Percentiles rank a stretch among this genome's conserved stretches.
phyloP scores from a whole-genome alignment of 2,888 invertebrate genomes.

The Lingula anatina region DNA sequence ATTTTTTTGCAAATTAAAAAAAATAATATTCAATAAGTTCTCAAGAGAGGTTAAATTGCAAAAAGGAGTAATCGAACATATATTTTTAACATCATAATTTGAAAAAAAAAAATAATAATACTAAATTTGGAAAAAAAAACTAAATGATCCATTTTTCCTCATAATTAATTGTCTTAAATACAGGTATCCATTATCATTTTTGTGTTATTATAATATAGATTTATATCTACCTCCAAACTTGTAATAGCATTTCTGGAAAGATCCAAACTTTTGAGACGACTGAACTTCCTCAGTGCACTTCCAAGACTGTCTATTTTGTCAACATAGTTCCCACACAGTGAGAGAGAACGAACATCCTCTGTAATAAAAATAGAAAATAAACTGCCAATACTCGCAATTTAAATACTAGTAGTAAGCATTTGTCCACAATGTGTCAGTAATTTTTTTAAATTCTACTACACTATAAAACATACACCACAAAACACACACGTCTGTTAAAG shows the following conservation, averaged over 20 bases:
- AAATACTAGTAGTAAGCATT: too few species aligned
- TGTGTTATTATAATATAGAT: too few species aligned
- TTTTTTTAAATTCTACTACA: too few species aligned
- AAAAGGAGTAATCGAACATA: not conserved
- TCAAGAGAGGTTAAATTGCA: not conserved
- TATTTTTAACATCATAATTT: not conserved
- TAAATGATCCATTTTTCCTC: too few species aligned
- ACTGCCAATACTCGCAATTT: not conserved
- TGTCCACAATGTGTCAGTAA: too few species aligned
- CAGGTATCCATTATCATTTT: too few species aligned
- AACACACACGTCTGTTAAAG: not conserved
- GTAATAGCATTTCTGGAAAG: slow-evolving; percentile 47
- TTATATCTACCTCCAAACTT: slow-evolving; percentile 31
- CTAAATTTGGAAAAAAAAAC: too few species aligned
- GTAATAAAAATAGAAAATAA: slow-evolving; percentile 12
- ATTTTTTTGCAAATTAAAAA: too few species aligned
- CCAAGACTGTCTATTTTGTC: slow-evolving; percentile 47
- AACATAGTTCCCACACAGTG: slow-evolving; percentile 49
- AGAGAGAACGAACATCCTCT: slow-evolving; percentile 51
- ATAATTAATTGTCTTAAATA: too few species aligned
- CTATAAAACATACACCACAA: not conserved
- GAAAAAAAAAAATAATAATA: too few species aligned
- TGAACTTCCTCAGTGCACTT: slow-evolving; percentile 40
- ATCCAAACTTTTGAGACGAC: slow-evolving; percentile 46
- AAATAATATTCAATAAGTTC: not conserved